Evolutionary conservation across 2,113 vertebrate genomes (phyloP).

Genomic region (Puffinus mauretanicus): DNA sequence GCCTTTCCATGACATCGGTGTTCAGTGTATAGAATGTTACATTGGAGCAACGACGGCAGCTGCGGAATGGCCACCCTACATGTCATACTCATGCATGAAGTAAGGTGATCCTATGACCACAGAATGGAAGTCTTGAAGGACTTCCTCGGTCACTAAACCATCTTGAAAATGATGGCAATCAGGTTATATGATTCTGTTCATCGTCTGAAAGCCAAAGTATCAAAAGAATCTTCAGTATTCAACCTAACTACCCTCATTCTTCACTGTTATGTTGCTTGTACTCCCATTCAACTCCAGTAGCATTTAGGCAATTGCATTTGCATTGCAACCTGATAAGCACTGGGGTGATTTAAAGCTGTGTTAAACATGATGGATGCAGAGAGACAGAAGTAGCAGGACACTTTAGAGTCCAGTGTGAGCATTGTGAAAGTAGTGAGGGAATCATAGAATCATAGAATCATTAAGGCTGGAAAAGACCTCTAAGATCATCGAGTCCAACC

Average conservation of each 20-base stretch:
- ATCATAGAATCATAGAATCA: too few relatives aligned
- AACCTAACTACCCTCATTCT: neutral
- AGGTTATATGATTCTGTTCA: neutral
- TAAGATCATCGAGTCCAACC: too few relatives aligned
- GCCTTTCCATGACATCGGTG: rapidly evolving
- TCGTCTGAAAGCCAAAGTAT: neutral
- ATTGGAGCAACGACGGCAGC: neutral
- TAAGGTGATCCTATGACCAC: neutral
- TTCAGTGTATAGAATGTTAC: neutral
- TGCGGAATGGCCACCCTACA: neutral
- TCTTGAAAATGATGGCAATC: neutral
- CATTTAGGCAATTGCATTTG: neutral
- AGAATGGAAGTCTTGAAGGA: neutral
- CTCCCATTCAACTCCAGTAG: neutral
- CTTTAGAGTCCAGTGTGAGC: neutral
- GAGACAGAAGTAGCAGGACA: neutral
- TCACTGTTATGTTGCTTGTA: neutral
- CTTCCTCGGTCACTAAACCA: neutral
- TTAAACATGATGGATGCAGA: neutral
- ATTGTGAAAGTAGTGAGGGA: neutral
- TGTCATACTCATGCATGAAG: neutral
- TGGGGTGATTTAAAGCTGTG: neutral
- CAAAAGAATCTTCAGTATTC: neutral
- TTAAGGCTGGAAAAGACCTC: too few relatives aligned
- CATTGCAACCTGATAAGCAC: neutral